Evolutionary conservation across 1,140 invertebrate species (phyloP).

Genomic region (Trinorchestia longiramus): DNA sequence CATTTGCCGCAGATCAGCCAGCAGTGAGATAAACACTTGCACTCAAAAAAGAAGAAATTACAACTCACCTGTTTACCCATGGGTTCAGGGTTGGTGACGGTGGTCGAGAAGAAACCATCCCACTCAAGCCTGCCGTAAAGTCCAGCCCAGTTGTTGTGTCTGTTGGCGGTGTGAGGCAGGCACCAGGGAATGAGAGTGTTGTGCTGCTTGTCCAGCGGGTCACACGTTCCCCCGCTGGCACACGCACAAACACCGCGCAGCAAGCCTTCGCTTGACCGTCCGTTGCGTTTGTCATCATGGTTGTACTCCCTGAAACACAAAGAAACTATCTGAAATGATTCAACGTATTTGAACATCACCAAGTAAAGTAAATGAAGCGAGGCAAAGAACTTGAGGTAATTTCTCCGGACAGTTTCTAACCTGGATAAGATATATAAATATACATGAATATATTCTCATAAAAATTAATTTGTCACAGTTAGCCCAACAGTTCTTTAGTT

Average conservation of each 20-base stretch:
- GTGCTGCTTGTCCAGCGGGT: slow-evolving; percentile 82
- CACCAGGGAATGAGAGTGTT: slow-evolving; percentile 93
- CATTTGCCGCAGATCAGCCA: neutral
- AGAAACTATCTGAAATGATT: slow-evolving; percentile 48
- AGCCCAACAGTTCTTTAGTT: too few relatives aligned
- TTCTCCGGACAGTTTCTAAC: too few relatives aligned
- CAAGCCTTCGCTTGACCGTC: slow-evolving; percentile 74
- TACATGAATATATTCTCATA: too few relatives aligned
- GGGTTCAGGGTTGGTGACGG: slow-evolving; percentile 85
- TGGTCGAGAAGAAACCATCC: slow-evolving; percentile 90
- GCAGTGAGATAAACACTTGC: neutral
- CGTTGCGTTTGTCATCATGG: slow-evolving; percentile 80
- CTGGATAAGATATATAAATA: too few relatives aligned
- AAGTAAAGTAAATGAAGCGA: too few relatives aligned
- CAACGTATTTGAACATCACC: too few relatives aligned
- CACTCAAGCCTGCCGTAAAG: slow-evolving; percentile 83
- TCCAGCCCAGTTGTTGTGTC: slow-evolving; percentile 88
- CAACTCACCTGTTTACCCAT: slow-evolving; percentile 85
- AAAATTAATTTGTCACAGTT: too few relatives aligned
- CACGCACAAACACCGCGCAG: slow-evolving; percentile 86
- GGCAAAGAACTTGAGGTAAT: too few relatives aligned
- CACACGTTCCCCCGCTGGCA: slow-evolving; percentile 77
- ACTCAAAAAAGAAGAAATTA: neutral
- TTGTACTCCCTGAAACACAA: slow-evolving; percentile 74
- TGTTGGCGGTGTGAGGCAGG: slow-evolving; percentile 86